phyloP scores from a whole-genome alignment of 2,113 vertebrate genomes.

The Halichoerus grypus region DNA sequence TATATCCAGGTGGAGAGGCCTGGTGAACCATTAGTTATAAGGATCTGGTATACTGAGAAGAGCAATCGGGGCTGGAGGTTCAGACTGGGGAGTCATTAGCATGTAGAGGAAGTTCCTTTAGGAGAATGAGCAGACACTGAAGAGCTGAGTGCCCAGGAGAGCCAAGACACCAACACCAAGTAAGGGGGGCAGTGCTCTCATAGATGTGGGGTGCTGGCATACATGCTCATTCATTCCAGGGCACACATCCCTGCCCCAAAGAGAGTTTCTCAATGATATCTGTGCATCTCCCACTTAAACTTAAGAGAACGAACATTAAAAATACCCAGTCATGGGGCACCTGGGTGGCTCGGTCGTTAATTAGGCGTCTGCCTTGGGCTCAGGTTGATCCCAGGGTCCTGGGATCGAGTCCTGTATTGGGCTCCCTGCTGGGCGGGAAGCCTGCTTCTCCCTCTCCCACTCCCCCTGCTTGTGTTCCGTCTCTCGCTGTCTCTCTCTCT shows the following conservation, averaged over 20 bases:
- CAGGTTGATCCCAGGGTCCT: too few species aligned
- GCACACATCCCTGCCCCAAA: not conserved
- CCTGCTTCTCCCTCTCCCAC: too few species aligned
- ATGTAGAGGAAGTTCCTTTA: not conserved
- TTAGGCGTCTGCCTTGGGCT: too few species aligned
- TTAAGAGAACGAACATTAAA: not conserved
- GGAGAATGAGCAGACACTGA: conserved; percentile 32
- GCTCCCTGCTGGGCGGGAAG: too few species aligned
- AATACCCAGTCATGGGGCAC: not conserved
- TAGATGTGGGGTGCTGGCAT: not conserved
- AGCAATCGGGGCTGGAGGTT: conserved; percentile 32
- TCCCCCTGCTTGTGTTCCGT: too few species aligned
- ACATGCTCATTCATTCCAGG: not conserved
- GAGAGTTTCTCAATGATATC: not conserved
- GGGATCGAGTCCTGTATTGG: too few species aligned
- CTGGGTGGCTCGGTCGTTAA: too few species aligned
- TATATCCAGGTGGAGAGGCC: not conserved
- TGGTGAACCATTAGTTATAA: not conserved
- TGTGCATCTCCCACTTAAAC: not conserved
- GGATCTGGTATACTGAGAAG: not conserved
- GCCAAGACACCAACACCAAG: not conserved
- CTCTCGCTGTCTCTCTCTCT: too few species aligned
- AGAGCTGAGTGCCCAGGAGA: not conserved
- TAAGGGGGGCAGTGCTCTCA: not conserved
- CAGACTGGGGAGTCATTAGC: not conserved